Evolutionary conservation across 2,113 vertebrate species (phyloP), one percentile per base, ranked within the genome.

Genomic region (Hassar affinis): DNA sequence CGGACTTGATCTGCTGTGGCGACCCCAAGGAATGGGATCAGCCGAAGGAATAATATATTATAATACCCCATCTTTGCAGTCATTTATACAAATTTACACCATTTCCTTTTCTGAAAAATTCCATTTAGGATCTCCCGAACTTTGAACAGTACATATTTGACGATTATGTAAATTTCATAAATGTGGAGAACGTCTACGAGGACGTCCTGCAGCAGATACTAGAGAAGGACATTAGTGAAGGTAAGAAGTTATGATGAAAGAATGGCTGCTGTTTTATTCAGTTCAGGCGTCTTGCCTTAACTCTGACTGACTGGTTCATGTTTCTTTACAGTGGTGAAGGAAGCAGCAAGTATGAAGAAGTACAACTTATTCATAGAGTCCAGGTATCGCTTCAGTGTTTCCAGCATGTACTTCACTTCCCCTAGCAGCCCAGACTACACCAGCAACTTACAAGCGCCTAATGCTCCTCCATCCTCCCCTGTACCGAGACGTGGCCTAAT

Each of bases 101-200:
- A 17, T 69, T 69, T 69, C 38, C 35, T 49, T 69, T 27, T 81
- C 30, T 78, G 2, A 10, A 27, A 15, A 38, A 3, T 85, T 51
- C 1, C 82, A n/a, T 87, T 15, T 90, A 98, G 97, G 95, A 96
- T 84, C 93, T 99, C 61, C 95, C 96, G 88, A 91, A 88, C 62
- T 96, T 96, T 0, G 95, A 97, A 71, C 93, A 96, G 89, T 94
- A 85, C 86, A 93, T 97, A 89, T 93, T 96, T 72, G 88, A 93
- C 0, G 97, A 98, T 78, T 94, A 97, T 83, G 88, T 93, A 25
- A 93, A 90, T 3, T 95, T 97, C 88, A 95, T 99, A 86, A 94
- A 96, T 1, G 94, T 97, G 8, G 95, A 97, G 87, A 97, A 97
- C 0, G 93, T 97, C 30, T 99, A 97, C 0, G 97, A 99, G 86